These are phyloP conservation scores for Oligia strigilis DNA, from an alignment of 2,888 invertebrate species.

Conservation along the genomic window DNA sequence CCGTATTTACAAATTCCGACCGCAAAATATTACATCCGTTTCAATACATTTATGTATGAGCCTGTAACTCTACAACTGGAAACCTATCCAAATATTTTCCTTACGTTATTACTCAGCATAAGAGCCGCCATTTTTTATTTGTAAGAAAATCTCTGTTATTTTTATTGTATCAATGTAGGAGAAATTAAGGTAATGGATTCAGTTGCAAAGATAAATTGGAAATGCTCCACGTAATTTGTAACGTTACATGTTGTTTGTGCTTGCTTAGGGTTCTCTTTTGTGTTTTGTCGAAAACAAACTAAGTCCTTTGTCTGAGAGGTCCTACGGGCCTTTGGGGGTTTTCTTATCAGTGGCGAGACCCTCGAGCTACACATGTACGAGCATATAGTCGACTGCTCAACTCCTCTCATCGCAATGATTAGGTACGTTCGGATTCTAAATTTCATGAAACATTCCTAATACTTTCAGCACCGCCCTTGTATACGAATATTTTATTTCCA, in stretches of 20 bases:
- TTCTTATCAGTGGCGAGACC: conserved; percentile 79
- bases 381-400: conserved; percentile 22
- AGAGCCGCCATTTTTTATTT: conserved; percentile 47
- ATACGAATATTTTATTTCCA: conserved; percentile 76
- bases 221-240: conserved; percentile 79
- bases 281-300: conserved; percentile 82
- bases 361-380: conserved; percentile 65
- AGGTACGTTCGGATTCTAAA: conserved; percentile 47
- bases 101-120: conserved; percentile 33
- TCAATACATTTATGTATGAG: conserved; percentile 33
- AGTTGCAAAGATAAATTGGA: conserved; percentile 77
- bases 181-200: conserved; percentile 72
- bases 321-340: conserved; percentile 80
- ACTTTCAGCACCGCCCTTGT: conserved; percentile 51
- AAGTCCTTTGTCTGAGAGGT: conserved; percentile 82
- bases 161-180: conserved; percentile 60
- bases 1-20: conserved; percentile 28
- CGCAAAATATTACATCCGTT: conserved; percentile 29
- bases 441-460: conserved; percentile 59
- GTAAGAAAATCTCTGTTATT: conserved; percentile 56
- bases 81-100: conserved; percentile 43
- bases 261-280: conserved; percentile 83
- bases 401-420: conserved; percentile 51
- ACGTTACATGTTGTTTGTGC: conserved; percentile 80
- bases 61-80: conserved; percentile 21